phyloP scores from a whole-genome alignment of 2,888 invertebrate species.

The Cecidostiba fungosa region DNA sequence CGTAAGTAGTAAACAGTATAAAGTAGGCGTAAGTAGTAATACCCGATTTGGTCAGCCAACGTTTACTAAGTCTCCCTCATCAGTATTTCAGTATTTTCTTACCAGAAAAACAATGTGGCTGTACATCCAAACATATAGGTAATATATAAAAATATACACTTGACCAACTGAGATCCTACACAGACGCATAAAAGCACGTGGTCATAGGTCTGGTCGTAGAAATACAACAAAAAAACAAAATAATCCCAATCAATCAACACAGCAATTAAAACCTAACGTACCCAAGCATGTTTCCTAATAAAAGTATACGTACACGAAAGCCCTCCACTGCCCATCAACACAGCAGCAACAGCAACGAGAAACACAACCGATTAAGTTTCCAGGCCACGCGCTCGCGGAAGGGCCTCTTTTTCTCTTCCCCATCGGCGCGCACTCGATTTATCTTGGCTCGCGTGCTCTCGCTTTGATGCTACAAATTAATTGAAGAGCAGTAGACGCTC shows the following conservation, averaged over 20 bases:
- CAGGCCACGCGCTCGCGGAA: background rate
- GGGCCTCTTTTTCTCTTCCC: background rate
- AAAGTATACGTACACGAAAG: background rate
- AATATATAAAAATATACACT: too few relatives aligned
- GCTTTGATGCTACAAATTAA: constrained; percentile 27
- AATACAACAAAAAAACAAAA: background rate
- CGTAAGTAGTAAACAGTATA: too few relatives aligned
- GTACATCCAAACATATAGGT: too few relatives aligned
- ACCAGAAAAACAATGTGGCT: too few relatives aligned
- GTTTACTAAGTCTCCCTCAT: too few relatives aligned
- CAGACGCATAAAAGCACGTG: too few relatives aligned
- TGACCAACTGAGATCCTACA: too few relatives aligned
- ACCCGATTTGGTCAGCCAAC: too few relatives aligned
- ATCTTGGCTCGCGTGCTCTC: background rate
- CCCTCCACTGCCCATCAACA: background rate
- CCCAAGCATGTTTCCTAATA: too few relatives aligned
- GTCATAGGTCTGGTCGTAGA: background rate
- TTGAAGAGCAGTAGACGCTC: background rate
- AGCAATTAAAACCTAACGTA: background rate
- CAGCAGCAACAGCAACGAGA: background rate
- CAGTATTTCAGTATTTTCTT: too few relatives aligned
- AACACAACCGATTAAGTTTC: background rate
- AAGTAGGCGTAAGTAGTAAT: too few relatives aligned
- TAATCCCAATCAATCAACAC: background rate
- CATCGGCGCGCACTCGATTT: background rate